Percentiles rank a stretch among this genome's conserved stretches.
These are phyloP conservation scores for Epirrhoe tristata DNA, from an alignment of 2,888 invertebrate species.

Conservation along the genomic window DNA sequence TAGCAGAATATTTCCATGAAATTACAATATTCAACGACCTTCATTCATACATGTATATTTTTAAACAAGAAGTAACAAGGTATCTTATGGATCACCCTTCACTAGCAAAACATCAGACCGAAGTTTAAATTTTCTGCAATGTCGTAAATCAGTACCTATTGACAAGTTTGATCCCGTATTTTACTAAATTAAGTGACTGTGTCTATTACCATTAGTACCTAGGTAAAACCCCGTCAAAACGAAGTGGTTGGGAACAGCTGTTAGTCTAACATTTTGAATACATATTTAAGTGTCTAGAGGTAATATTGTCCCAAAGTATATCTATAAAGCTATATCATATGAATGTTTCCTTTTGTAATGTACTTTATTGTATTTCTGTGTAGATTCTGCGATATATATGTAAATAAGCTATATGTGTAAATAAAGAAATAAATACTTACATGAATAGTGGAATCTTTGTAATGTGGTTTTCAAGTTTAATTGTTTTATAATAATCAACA, in stretches of 20 bases:
- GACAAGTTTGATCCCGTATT: constrained; percentile 23
- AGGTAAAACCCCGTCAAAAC: background rate
- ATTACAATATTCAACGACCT: constrained; percentile 18
- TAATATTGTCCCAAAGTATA: too few species aligned
- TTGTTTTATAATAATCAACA: background rate
- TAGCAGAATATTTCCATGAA: constrained; percentile 27
- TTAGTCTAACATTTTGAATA: background rate
- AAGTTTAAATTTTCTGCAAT: constrained; percentile 25
- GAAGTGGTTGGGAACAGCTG: background rate
- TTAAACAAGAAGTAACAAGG: constrained; percentile 20
- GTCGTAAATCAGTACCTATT: constrained; percentile 19
- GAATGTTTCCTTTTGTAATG: background rate
- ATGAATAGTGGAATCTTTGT: background rate
- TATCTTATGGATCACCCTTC: constrained; percentile 28
- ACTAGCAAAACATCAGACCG: constrained; percentile 21
- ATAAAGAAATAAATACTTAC: too few species aligned
- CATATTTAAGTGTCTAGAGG: background rate
- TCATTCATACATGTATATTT: constrained; percentile 23
- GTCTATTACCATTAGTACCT: constrained; percentile 2
- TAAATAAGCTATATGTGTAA: too few species aligned
- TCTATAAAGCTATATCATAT: too few species aligned
- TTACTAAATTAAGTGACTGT: background rate
- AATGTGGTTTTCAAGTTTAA: background rate
- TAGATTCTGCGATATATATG: background rate
- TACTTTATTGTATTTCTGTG: too few species aligned